Conservation (phyloP, 2,113 vertebrate species). For the Ptilorrhoa leucosticta region DNA sequence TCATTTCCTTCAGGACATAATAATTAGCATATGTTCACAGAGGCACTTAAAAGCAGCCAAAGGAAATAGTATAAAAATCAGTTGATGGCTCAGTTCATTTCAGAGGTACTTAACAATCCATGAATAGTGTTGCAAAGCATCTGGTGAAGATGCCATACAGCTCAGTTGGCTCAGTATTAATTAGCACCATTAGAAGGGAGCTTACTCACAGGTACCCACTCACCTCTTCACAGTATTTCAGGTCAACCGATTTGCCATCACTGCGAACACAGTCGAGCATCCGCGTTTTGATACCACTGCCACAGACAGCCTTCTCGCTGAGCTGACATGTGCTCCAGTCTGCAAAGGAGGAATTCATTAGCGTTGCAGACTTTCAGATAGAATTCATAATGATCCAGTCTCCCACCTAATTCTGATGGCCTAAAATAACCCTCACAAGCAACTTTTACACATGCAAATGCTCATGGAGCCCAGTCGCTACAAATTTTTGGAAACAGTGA, state of each 20-base stretch:
- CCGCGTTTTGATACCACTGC: slow-evolving; percentile 90
- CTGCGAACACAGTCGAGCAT: slow-evolving; percentile 97
- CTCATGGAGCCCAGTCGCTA: neutral
- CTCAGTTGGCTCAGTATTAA: slow-evolving; percentile 36
- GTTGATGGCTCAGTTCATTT: slow-evolving; percentile 29
- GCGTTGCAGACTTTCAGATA: neutral
- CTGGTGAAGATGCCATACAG: neutral
- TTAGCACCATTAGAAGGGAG: neutral
- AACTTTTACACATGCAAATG: neutral
- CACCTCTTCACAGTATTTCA: slow-evolving; percentile 92
- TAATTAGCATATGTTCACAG: slow-evolving; percentile 58
- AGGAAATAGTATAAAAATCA: slow-evolving; percentile 59
- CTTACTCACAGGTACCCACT: slow-evolving; percentile 53
- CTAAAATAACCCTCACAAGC: neutral
- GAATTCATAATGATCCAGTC: neutral
- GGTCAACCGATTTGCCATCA: slow-evolving; percentile 92
- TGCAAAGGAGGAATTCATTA: slow-evolving; percentile 57
- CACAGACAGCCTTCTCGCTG: slow-evolving; percentile 91
- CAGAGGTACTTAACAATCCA: slow-evolving; percentile 42
- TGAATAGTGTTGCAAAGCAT: slow-evolving; percentile 52
- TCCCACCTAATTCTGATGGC: neutral
- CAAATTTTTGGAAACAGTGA: neutral
- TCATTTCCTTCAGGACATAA: slow-evolving; percentile 54
- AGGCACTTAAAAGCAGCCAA: slow-evolving; percentile 38
- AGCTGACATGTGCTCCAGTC: slow-evolving; percentile 99